Conservation (phyloP, 2,113 vertebrate genomes). For the Paedocypris sp. region DNA sequence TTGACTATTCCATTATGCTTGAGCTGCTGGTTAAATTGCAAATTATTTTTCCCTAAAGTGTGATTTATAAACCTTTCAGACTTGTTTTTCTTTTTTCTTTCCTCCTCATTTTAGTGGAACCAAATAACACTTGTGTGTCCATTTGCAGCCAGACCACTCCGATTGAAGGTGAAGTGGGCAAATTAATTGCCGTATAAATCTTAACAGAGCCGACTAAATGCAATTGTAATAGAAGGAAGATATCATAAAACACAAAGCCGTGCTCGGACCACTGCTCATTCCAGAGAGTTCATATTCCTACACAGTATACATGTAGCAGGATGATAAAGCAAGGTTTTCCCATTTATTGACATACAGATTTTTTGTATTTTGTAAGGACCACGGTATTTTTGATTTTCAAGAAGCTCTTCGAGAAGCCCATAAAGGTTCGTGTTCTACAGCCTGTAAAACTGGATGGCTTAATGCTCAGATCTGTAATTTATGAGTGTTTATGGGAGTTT, state of each 20-base stretch:
- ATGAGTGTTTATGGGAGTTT: not conserved
- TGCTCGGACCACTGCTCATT: constrained; percentile 21
- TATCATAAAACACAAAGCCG: constrained; percentile 20
- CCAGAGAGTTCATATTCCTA: constrained; percentile 10
- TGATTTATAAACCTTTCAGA: constrained; percentile 7
- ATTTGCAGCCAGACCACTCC: constrained; percentile 1
- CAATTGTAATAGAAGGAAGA: constrained; percentile 18
- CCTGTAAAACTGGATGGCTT: not conserved
- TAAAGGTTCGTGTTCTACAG: not conserved
- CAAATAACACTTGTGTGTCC: constrained; percentile 9
- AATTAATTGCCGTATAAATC: constrained; percentile 39
- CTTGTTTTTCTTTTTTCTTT: too few species aligned
- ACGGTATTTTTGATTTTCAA: not conserved
- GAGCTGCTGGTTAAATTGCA: constrained; percentile 10
- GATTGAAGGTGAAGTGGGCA: constrained; percentile 20
- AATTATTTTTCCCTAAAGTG: constrained; percentile 7
- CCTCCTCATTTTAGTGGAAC: constrained; percentile 5
- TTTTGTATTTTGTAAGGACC: too few species aligned
- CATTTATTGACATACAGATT: constrained; percentile 8
- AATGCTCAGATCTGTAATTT: not conserved
- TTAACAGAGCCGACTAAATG: constrained; percentile 11
- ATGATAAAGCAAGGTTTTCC: not conserved
- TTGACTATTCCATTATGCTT: constrained; percentile 5
- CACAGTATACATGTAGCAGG: constrained; percentile 11
- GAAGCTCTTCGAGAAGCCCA: not conserved